These are phyloP conservation scores for Drosophila funebris DNA, from an alignment of 1,140 invertebrate species.

Conservation along the genomic window DNA sequence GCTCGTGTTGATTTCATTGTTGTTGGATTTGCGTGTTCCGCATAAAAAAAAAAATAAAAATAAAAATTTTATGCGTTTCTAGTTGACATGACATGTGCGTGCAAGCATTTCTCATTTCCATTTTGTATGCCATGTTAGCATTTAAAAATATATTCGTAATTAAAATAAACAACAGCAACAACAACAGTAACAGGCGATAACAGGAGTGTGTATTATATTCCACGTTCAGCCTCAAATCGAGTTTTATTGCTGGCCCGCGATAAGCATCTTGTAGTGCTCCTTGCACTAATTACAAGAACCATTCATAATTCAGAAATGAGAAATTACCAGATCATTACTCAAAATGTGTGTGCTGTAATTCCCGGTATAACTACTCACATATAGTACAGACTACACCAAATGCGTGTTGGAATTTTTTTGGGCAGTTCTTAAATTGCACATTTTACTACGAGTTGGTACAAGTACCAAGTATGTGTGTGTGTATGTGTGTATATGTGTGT, in stretches of 20 bases:
- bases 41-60: conserved; percentile 48
- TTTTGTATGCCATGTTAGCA: conserved; percentile 77
- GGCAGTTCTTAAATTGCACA: neutral
- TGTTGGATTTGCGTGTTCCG: conserved; percentile 73
- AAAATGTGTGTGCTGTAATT: conserved; percentile 20
- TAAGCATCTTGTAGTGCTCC: conserved; percentile 59
- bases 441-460: too few species aligned
- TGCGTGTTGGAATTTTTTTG: conserved; percentile 56
- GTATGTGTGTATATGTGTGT: neutral
- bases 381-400: neutral
- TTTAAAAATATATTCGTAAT: conserved; percentile 79
- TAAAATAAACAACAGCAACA: conserved; percentile 57
- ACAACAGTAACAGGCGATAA: conserved; percentile 3
- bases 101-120: conserved; percentile 80
- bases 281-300: conserved; percentile 71
- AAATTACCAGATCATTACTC: conserved; percentile 35
- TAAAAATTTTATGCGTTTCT: conserved; percentile 74
- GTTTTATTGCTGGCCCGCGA: conserved; percentile 69
- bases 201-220: conserved; percentile 14
- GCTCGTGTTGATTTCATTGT: conserved; percentile 61
- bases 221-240: conserved; percentile 69
- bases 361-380: neutral
- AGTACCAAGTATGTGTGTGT: too few species aligned
- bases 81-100: conserved; percentile 82
- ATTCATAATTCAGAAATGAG: conserved; percentile 58